These are phyloP conservation scores for Ibycter americanus DNA, from an alignment of 2,797 vertebrate species.

Conservation along the genomic window DNA sequence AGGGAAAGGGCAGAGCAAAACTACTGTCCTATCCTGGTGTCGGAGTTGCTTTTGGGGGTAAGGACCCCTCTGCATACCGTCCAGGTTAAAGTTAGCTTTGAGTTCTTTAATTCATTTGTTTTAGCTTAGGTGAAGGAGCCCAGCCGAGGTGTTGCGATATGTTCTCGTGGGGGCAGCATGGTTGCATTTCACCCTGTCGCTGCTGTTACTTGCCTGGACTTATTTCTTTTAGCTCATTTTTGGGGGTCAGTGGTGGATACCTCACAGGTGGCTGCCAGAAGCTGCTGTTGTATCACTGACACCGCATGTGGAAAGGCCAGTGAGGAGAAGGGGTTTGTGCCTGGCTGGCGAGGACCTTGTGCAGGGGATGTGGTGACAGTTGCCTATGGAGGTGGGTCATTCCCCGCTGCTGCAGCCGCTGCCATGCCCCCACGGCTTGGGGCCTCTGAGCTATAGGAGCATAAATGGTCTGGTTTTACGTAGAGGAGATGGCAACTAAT, in stretches of 20 bases:
- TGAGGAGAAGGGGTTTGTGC: background rate
- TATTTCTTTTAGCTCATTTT: background rate
- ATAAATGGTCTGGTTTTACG: background rate
- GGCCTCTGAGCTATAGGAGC: background rate
- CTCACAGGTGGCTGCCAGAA: accelerated
- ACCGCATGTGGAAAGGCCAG: accelerated
- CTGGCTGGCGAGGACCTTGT: background rate
- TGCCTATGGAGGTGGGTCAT: background rate
- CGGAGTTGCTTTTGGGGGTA: background rate
- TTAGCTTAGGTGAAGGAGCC: background rate
- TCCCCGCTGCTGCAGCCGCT: background rate
- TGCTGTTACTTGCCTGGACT: background rate
- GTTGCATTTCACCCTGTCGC: background rate
- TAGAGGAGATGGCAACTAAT: background rate
- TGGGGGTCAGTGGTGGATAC: background rate
- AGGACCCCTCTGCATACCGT: background rate
- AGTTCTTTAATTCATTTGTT: background rate
- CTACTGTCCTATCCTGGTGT: accelerated
- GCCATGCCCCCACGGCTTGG: accelerated
- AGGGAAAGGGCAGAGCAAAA: background rate
- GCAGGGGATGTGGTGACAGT: background rate
- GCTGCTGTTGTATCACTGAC: accelerated
- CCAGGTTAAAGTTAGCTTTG: background rate
- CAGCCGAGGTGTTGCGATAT: accelerated
- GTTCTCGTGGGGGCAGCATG: accelerated